Conservation (phyloP, 30 jellyfish, hydroid and myxozoan genomes). For the Pelagia noctiluca region DNA sequence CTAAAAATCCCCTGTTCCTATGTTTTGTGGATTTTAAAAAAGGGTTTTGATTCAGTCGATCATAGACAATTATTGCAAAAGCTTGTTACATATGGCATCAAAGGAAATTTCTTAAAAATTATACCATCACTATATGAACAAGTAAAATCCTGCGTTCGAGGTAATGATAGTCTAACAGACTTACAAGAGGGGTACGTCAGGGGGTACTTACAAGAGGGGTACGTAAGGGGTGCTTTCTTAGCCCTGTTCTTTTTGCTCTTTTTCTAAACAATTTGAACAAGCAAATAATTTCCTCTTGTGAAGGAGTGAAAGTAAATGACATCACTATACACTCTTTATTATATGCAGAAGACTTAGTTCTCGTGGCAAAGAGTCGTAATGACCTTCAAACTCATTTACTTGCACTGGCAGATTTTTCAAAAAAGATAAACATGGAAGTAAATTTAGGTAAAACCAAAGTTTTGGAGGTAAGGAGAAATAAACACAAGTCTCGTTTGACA, state of each 20-base stretch:
- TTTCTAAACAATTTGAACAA: conserved; percentile 29
- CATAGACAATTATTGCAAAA: not conserved
- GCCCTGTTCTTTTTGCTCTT: conserved; percentile 25
- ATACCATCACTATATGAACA: not conserved
- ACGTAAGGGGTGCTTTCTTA: conserved; percentile 25
- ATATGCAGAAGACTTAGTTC: no score
- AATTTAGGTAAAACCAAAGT: no score
- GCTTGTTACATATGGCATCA: conserved; percentile 1
- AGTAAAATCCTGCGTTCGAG: not conserved
- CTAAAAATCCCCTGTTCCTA: not conserved
- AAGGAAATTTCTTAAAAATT: conserved; percentile 3
- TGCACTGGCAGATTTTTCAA: no score
- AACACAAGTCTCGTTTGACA: no score
- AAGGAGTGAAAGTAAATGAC: no score
- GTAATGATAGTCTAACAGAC: conserved; percentile 9
- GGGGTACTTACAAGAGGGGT: conserved; percentile 9
- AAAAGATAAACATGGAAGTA: no score
- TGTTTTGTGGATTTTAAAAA: not conserved
- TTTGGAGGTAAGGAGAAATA: no score
- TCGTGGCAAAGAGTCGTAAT: no score
- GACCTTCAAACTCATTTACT: no score
- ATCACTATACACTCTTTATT: no score
- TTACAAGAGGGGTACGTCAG: not conserved
- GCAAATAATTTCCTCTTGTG: no score
- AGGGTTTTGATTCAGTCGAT: conserved; percentile 1